These are phyloP conservation scores for Byasa hedistus DNA, from an alignment of 2,888 invertebrate species.

Conservation along the genomic window DNA sequence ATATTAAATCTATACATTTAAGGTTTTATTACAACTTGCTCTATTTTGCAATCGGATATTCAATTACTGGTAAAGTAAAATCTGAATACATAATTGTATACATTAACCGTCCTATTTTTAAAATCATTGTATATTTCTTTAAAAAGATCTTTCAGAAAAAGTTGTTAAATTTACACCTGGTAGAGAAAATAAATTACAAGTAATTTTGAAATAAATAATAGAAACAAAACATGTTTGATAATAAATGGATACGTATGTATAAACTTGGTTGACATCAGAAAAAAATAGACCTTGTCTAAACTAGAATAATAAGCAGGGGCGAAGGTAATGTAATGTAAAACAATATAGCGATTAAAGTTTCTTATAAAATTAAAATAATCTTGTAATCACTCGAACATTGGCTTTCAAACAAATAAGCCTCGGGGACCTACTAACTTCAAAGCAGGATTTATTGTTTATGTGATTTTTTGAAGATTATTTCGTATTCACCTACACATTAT, in stretches of 20 bases:
- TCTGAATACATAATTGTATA: no score
- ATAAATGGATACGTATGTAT: not conserved
- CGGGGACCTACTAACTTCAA: no score
- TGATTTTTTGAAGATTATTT: no score
- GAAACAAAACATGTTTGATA: not conserved
- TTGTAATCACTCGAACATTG: not conserved
- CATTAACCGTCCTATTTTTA: no score
- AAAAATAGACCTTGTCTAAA: slow-evolving; percentile 11
- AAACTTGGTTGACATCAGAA: not conserved
- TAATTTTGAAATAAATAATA: not conserved
- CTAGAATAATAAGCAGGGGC: slow-evolving; percentile 18
- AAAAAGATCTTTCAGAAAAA: no score
- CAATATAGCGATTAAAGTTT: not conserved
- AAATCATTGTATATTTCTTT: no score
- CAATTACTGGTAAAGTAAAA: no score
- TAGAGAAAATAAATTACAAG: not conserved
- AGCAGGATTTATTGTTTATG: no score
- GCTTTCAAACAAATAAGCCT: not conserved
- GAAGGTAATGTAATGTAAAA: slow-evolving; percentile 17
- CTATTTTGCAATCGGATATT: no score
- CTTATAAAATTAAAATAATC: not conserved
- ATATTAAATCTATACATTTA: not conserved
- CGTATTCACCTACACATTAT: no score
- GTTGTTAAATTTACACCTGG: no score
- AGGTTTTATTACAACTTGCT: not conserved